Evolutionary conservation across 2,888 invertebrate species (phyloP), one percentile per base, ranked within the genome.

Genomic region (Aphidius colemani): DNA sequence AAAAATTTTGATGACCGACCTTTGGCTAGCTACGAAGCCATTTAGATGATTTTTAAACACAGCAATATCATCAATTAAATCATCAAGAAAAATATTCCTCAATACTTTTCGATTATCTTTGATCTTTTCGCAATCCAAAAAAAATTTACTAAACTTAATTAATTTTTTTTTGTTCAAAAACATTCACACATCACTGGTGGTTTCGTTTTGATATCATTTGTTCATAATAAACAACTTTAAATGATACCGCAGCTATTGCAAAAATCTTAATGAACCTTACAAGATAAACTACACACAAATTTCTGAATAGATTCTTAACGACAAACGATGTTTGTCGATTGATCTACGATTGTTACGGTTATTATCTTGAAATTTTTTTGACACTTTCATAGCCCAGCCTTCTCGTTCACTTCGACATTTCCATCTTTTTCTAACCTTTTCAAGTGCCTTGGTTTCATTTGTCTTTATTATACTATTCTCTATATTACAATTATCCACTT

Each of bases 381-480:
- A 70, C 59, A 67, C 64, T 67, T 65, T 74, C 67, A 66, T 71
- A 55, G 70, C 72, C 72, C 75, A 72, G 66, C 71, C 73, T 67
- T 74, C 74, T 57, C 68, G 71, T 63, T 74, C 72, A 60, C 66
- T 69, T 60, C 61, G 58, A 9, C 55, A 55, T 61, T 63, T 69
- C 69, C 67, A 69, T 66, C 67, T 70, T 70, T 74, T 71, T 73
- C 78, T 78, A 78, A 78, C 78, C 78, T 78, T 78, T 74, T 75
- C 76, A 66, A 74, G 72, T 63, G 66, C 59, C 48, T 74, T 70
- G 56, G 67, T 65, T 63, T 74, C 71, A 64, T 5, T 30, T 3
- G 30, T 30, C 30, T 30, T 30, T 30, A 30, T 5, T 30, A 30
- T 30, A 30, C 30, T 30, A 30, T 30, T 5, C 30, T 30, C 30